Evolutionary conservation across 1,140 invertebrate species (phyloP), one percentile per base, ranked within the genome.

Genomic region (Lordiphosa stackelbergi): DNA sequence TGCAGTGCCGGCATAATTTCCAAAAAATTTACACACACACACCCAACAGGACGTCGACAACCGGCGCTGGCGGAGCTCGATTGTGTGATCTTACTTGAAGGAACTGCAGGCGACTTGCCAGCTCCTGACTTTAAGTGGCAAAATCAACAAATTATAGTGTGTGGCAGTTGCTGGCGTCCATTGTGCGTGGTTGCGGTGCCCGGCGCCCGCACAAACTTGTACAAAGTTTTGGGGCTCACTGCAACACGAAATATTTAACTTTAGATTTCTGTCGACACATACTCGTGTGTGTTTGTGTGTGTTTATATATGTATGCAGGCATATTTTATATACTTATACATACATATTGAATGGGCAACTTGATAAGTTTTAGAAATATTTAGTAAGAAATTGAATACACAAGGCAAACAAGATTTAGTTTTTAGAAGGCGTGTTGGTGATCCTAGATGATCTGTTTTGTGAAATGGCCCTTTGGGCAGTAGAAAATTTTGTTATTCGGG

Each of bases 111-210:
- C 46, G 11, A 13, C 31, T 35, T 48, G 10, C 47, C 47, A 19
- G 16, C 47, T 49, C 9, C 52, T 69, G 58, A 63, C 66, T 69
- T 61, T 69, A 69, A 63, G 58, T 70, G 66, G 70, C 54, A 78
- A 60, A 83, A 71, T 66, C 75, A 85, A 85, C 75, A 85, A 85
- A 78, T 81, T 81, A 85, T 73, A 59, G 45, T 66, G 58, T 58
- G 36, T 37, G 42, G 31, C 31, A 41, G 38, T 63, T 53, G 46
- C n/a, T 28, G 38, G 11, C 36, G 45, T 10, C 40, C 61, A 59
- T 59, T 48, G 66, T 60, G 58, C 51, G 53, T 66, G 58, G 37
- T 42, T 36, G 22, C 37, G 42, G 53, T 38, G 46, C 36, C 53
- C 56, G 52, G 35, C 69, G 34, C 62, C 69, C 68, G 69, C 66